phyloP scores from a whole-genome alignment of 2,888 invertebrate species.

The Dermolepida albohirtum region DNA sequence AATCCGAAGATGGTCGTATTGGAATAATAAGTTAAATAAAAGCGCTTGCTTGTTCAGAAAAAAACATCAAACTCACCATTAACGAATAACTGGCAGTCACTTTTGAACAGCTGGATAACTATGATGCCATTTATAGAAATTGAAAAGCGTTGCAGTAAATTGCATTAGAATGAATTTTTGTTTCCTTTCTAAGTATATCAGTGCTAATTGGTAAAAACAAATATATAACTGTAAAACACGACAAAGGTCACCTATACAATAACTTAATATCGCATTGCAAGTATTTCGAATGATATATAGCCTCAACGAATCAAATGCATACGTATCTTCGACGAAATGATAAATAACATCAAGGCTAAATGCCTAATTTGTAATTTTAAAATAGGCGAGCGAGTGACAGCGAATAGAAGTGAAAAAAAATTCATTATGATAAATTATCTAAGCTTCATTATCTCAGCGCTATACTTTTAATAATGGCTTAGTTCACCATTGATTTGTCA shows the following conservation, averaged over 20 bases:
- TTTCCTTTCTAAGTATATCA: conserved; percentile 2
- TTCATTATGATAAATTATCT: conserved; percentile 30
- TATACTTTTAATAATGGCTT: background rate
- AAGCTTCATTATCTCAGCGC: conserved; percentile 10
- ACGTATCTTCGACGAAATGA: conserved; percentile 27
- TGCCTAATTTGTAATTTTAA: conserved; percentile 29
- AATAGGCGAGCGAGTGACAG: conserved; percentile 21
- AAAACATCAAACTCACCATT: conserved; percentile 6
- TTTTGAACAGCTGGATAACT: conserved; percentile 15
- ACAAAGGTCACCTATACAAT: conserved; percentile 16
- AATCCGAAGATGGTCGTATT: too few species aligned
- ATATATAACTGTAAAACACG: conserved; percentile 14
- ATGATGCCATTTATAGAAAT: conserved; percentile 31
- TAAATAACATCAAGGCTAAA: conserved; percentile 38
- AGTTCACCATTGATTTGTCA: conserved; percentile 13
- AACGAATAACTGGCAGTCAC: conserved; percentile 12
- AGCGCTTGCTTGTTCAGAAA: background rate
- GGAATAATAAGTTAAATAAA: too few species aligned
- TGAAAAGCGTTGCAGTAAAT: conserved; percentile 26
- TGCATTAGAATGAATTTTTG: conserved; percentile 19
- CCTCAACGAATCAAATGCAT: conserved; percentile 36
- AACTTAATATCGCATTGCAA: conserved; percentile 36
- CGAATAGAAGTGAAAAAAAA: conserved; percentile 11
- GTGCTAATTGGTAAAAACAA: conserved; percentile 2
- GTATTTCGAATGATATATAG: conserved; percentile 33